Conservation (phyloP, 2,888 invertebrate species). For the Agonopterix arenella region DNA sequence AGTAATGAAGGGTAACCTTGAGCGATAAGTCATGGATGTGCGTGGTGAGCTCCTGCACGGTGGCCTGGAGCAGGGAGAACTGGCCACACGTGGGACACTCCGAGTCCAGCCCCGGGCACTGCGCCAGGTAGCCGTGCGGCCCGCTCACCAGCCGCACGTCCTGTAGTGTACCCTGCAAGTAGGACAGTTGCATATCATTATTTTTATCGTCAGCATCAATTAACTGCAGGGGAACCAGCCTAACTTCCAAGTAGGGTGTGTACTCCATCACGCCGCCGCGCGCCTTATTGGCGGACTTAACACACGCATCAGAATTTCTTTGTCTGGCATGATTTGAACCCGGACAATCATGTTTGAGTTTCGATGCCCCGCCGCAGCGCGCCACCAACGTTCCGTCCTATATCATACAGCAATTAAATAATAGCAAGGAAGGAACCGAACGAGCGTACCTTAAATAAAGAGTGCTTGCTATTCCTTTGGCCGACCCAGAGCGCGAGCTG, state of each 20-base stretch:
- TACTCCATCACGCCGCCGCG: no score
- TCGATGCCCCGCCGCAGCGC: no score
- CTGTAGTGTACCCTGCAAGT: constrained; percentile 87
- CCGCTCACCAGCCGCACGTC: constrained; percentile 91
- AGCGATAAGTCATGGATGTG: constrained; percentile 89
- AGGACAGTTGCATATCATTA: no score
- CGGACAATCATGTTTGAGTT: no score
- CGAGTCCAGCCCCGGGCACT: constrained; percentile 91
- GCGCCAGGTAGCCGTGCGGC: constrained; percentile 89
- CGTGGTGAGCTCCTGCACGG: constrained; percentile 87
- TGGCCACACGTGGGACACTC: constrained; percentile 95
- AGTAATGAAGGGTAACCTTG: constrained; percentile 75
- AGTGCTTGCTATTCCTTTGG: constrained; percentile 90
- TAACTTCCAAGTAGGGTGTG: no score
- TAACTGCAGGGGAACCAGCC: neutral
- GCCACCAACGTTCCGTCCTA: no score
- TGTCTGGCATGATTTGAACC: no score
- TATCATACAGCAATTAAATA: no score
- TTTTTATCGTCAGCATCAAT: neutral
- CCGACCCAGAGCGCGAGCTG: constrained; percentile 90
- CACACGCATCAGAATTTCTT: no score
- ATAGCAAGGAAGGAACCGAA: no score
- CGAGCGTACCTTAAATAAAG: constrained; percentile 88
- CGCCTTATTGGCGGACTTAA: no score
- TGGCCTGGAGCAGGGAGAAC: constrained; percentile 88